phyloP scores from a whole-genome alignment of 2,888 invertebrate genomes.

The Drosophila prolongata region DNA sequence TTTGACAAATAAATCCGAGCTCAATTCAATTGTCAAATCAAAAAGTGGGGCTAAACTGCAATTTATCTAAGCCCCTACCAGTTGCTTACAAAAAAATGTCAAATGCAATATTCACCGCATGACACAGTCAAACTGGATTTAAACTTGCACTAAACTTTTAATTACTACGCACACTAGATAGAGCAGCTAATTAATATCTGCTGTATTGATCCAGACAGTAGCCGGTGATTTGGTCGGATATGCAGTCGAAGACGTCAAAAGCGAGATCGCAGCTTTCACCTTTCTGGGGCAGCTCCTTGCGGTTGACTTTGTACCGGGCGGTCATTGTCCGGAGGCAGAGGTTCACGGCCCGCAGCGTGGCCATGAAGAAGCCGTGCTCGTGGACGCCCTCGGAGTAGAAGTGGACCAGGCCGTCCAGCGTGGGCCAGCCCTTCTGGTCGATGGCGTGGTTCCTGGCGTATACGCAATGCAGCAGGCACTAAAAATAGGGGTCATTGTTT shows the following conservation, averaged over 20 bases:
- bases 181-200: conserved; percentile 48
- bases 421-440: conserved; percentile 90
- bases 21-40: no score
- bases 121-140: conserved; percentile 15
- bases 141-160: conserved; percentile 22
- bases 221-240: conserved; percentile 91
- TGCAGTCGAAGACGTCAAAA: conserved; percentile 92
- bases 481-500: conserved; percentile 50
- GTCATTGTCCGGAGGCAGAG: conserved; percentile 86
- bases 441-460: conserved; percentile 92
- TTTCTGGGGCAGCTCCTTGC: conserved; percentile 85
- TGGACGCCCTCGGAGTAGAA: conserved; percentile 92
- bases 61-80: no score
- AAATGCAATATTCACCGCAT: neutral
- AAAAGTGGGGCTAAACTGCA: no score
- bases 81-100: no score
- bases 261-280: conserved; percentile 91
- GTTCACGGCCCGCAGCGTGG: conserved; percentile 89
- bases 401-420: conserved; percentile 89
- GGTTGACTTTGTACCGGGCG: conserved; percentile 81
- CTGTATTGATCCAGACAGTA: conserved; percentile 87
- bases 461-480: conserved; percentile 92
- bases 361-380: conserved; percentile 90
- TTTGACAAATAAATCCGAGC: no score
- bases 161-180: conserved; percentile 5